Conservation (phyloP, 2,113 vertebrate species). For the Gopherus flavomarginatus region DNA sequence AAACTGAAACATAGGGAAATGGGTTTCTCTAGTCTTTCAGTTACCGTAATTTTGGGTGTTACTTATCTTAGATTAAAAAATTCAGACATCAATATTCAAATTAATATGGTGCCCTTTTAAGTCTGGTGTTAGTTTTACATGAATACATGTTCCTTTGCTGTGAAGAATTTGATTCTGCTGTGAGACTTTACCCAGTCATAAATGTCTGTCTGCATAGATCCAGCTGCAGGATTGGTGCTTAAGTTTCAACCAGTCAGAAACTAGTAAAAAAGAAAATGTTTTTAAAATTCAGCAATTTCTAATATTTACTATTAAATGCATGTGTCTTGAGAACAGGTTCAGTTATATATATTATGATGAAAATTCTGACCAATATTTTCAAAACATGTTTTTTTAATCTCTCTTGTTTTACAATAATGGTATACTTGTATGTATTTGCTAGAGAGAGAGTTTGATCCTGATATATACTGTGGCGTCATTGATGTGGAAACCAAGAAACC, state of each 20-base stretch:
- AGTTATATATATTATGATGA: not conserved
- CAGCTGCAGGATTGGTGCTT: not conserved
- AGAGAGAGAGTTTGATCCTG: constrained; percentile 99
- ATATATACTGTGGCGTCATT: constrained; percentile 97
- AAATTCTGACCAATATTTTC: not conserved
- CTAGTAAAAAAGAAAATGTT: not conserved
- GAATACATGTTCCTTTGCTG: not conserved
- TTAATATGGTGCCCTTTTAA: not conserved
- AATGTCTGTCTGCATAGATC: not conserved
- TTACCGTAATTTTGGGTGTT: not conserved
- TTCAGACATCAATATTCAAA: not conserved
- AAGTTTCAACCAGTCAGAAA: not conserved
- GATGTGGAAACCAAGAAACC: constrained; percentile 96
- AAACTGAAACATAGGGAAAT: not conserved
- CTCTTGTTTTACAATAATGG: not conserved
- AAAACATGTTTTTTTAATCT: not conserved
- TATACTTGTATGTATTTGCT: constrained; percentile 40
- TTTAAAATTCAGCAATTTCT: not conserved
- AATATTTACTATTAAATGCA: not conserved
- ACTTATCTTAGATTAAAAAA: not conserved
- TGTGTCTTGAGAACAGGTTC: not conserved
- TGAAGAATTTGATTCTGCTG: not conserved
- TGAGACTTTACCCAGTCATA: not conserved
- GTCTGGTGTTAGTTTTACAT: not conserved
- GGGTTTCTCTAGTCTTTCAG: not conserved